Conservation (phyloP, 2,797 vertebrate genomes). For the Eulemur coronatus region DNA sequence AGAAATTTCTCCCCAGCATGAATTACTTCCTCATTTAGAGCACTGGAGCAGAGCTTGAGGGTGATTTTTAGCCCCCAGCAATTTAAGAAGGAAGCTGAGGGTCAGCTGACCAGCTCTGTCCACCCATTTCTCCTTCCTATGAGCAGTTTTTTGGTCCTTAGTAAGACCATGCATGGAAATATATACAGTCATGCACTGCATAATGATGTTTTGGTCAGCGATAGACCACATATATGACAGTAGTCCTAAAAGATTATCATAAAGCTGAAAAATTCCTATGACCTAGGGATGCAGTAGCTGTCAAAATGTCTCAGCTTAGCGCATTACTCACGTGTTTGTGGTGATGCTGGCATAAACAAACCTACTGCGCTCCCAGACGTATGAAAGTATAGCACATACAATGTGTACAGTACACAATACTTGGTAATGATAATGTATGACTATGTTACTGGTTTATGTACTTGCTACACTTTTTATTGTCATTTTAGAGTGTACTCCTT, state of each 20-base stretch:
- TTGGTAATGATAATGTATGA: not conserved
- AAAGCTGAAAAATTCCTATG: not conserved
- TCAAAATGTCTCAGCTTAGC: not conserved
- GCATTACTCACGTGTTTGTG: not conserved
- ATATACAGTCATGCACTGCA: not conserved
- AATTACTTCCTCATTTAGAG: slow-evolving; percentile 38
- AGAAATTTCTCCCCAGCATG: slow-evolving; percentile 2
- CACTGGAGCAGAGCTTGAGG: not conserved
- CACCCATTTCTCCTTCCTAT: not conserved
- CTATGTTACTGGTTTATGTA: not conserved
- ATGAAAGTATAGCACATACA: not conserved
- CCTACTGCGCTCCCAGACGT: not conserved
- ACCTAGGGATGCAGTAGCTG: not conserved
- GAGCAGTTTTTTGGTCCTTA: not conserved
- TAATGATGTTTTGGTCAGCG: not conserved
- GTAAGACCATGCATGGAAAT: not conserved
- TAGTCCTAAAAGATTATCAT: not conserved
- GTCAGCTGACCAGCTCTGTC: not conserved
- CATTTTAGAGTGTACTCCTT: not conserved
- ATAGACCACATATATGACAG: not conserved
- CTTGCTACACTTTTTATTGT: not conserved
- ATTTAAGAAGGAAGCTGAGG: not conserved
- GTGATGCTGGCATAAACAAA: not conserved
- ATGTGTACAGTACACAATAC: not conserved
- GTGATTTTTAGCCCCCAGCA: not conserved